Percentiles rank a stretch among this genome's conserved stretches.
Evolutionary conservation across 1,140 invertebrate species (phyloP).

Genomic region (Cephus cinctus): DNA sequence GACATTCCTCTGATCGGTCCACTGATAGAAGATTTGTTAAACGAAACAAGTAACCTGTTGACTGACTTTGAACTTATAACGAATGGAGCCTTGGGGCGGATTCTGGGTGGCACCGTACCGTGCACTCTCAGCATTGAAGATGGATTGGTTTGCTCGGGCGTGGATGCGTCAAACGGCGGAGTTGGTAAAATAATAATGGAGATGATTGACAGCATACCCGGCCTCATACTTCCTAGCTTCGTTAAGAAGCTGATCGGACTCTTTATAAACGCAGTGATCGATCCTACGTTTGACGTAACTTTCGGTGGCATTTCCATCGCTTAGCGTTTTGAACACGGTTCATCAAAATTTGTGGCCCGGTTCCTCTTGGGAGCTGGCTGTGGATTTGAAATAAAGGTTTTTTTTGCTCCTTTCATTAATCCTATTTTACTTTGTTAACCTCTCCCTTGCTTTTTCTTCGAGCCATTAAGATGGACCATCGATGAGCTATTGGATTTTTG

Average conservation of each 20-base stretch:
- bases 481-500: too few species aligned
- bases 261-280: not conserved
- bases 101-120: constrained; percentile 21
- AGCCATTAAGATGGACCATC: too few species aligned
- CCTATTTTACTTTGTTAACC: too few species aligned
- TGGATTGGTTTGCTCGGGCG: constrained; percentile 12
- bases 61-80: constrained; percentile 9
- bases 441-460: too few species aligned
- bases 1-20: too few species aligned
- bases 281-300: constrained; percentile 12
- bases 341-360: too few species aligned
- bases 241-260: constrained; percentile 6
- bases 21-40: too few species aligned
- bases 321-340: too few species aligned
- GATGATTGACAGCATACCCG: constrained; percentile 12
- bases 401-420: too few species aligned
- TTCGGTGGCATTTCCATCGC: constrained; percentile 16
- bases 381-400: too few species aligned
- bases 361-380: too few species aligned
- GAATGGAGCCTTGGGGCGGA: constrained; percentile 12
- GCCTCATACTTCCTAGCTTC: constrained; percentile 13
- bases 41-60: too few species aligned
- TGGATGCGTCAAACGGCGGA: constrained; percentile 8
- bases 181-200: not conserved
- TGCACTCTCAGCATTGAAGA: constrained; percentile 10